Evolutionary conservation across 1,140 invertebrate genomes (phyloP).

Genomic region (Caenorhabditis remanei): DNA sequence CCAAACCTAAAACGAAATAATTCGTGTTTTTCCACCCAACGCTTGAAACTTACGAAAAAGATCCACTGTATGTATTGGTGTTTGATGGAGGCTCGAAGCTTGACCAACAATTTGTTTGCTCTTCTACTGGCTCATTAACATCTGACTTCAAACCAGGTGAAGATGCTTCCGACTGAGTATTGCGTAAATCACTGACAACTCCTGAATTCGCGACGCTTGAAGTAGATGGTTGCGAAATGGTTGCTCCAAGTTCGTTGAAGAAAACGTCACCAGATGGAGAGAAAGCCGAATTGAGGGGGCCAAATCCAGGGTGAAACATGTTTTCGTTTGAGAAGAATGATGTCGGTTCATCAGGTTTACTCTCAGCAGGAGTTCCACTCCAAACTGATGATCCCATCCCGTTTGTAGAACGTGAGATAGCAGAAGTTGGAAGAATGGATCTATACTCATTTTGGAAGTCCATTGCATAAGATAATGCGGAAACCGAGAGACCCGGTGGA

Average conservation of each 20-base stretch:
- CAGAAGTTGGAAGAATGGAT: not conserved
- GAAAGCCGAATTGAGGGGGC: not conserved
- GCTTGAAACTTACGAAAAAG: constrained; percentile 5
- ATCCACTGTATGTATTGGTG: not conserved
- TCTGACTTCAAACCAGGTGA: constrained; percentile 23
- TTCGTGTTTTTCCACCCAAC: not conserved
- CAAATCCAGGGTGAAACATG: not conserved
- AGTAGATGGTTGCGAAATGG: constrained; percentile 30
- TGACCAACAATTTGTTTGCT: constrained; percentile 42
- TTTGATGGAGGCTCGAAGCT: not conserved
- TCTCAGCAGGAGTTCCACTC: constrained; percentile 36
- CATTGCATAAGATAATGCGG: not conserved
- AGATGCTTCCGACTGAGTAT: constrained; percentile 28
- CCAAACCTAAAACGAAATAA: not conserved
- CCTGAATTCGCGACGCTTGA: constrained; percentile 2
- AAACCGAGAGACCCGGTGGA: not conserved
- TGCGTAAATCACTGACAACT: constrained; percentile 20
- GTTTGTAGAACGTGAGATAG: not conserved
- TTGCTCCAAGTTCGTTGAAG: not conserved
- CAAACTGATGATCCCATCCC: not conserved
- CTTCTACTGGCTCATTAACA: not conserved
- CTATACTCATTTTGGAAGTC: not conserved
- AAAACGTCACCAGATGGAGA: not conserved
- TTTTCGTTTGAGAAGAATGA: not conserved
- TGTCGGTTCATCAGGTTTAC: not conserved